Evolutionary conservation across 2,797 vertebrate genomes (phyloP).

Genomic region (Xenentodon cancila): DNA sequence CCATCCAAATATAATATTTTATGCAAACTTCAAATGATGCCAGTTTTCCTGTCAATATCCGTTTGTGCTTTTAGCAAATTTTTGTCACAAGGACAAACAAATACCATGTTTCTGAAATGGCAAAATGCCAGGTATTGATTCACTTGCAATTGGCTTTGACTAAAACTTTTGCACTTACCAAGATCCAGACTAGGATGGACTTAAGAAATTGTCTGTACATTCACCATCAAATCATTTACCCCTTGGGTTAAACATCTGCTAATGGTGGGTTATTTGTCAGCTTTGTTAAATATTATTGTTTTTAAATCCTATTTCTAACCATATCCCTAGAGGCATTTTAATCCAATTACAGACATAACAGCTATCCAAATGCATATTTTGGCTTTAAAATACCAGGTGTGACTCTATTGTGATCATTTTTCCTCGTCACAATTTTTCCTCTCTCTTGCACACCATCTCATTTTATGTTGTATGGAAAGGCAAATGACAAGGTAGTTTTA

Average conservation of each 20-base stretch:
- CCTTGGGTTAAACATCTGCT: conserved; percentile 14
- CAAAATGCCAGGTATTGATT: conserved; percentile 20
- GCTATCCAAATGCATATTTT: conserved; percentile 26
- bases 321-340: conserved; percentile 15
- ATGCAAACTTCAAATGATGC: conserved; percentile 10
- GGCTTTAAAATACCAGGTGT: conserved; percentile 59
- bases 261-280: conserved; percentile 21
- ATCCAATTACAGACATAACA: conserved; percentile 23
- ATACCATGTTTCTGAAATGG: conserved; percentile 14
- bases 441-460: conserved; percentile 45
- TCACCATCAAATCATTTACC: conserved; percentile 8
- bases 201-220: conserved; percentile 8
- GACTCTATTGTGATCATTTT: conserved; percentile 21
- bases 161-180: neutral
- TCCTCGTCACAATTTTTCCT: conserved; percentile 43
- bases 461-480: conserved; percentile 5
- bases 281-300: conserved; percentile 20
- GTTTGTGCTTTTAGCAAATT: conserved; percentile 40
- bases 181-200: neutral
- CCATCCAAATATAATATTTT: neutral
- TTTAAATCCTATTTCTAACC: conserved; percentile 21
- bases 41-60: conserved; percentile 39
- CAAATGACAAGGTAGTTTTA: conserved; percentile 7
- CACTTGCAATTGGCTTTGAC: conserved; percentile 23
- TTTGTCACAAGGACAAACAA: conserved; percentile 40